phyloP scores from a whole-genome alignment of 2,888 invertebrate genomes.

The Teleiodes luculella region DNA sequence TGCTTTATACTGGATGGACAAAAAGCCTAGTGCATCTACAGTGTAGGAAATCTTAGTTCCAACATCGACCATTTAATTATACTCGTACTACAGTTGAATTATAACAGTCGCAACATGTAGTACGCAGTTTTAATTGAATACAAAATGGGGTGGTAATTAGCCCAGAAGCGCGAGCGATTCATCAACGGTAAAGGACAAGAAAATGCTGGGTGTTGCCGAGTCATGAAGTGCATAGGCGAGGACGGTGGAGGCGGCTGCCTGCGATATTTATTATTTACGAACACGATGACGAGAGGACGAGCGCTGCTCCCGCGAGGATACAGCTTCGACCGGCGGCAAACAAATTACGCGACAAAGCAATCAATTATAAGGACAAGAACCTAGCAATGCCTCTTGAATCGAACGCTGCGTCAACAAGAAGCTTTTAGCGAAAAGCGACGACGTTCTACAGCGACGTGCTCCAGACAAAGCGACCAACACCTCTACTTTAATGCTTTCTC shows the following conservation, averaged over 20 bases:
- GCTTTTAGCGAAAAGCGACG: slow-evolving; percentile 64
- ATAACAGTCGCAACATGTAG: neutral
- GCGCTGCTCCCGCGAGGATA: slow-evolving; percentile 62
- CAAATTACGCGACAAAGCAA: slow-evolving; percentile 79
- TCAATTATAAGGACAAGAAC: slow-evolving; percentile 75
- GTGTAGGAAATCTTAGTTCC: no score
- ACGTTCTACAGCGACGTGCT: slow-evolving; percentile 63
- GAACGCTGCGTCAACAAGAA: slow-evolving; percentile 76
- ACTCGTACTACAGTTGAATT: no score
- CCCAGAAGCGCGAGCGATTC: slow-evolving; percentile 33
- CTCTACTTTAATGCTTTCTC: slow-evolving; percentile 45
- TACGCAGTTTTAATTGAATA: slow-evolving; percentile 9
- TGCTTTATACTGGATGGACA: no score
- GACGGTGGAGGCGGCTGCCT: slow-evolving; percentile 29
- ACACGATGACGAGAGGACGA: slow-evolving; percentile 61
- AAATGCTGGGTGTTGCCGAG: slow-evolving; percentile 40
- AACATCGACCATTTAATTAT: no score
- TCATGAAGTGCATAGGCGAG: slow-evolving; percentile 14
- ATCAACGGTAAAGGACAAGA: slow-evolving; percentile 42
- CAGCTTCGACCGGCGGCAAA: slow-evolving; percentile 59
- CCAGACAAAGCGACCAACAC: slow-evolving; percentile 42
- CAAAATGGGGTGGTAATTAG: slow-evolving; percentile 24
- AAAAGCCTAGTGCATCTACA: no score
- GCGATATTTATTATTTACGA: slow-evolving; percentile 70
- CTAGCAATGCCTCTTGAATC: slow-evolving; percentile 66